Base-by-base conservation (phyloP, 2,113 vertebrate species). In the Osmerus mordax region DNA sequence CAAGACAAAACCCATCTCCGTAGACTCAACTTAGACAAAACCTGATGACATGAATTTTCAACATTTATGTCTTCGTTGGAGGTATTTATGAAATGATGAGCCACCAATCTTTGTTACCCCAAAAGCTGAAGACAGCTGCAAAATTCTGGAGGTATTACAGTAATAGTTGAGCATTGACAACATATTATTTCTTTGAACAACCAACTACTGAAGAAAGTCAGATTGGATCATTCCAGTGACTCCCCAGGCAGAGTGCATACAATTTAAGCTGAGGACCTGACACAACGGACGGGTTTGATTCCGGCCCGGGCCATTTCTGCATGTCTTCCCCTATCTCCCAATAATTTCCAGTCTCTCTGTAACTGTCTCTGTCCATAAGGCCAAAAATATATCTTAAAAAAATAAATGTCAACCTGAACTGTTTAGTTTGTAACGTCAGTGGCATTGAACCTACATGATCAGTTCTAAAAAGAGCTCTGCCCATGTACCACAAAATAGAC, bases 21-120 rank as follows among this genome's bases (percentile, higher is more conserved):
- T 65, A 63, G 77, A 83, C 77, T 81, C 84, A 68, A 78, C 81
- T 69, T n/a, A 77, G 25, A 28, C 25, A 28, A 79, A 21, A 61
- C 59, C 65, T 51, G 59, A 16, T 51, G 29, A 66, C 4, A 3
- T 62, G 53, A 54, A 54, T 56, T 53, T 82, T 73, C 73, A 67
- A 73, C 58, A 61, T 55, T 75, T 72, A 65, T 16, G 41, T 78
- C 69, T 76, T 78, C 65, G 62, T 64, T 63, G 67, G 25, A 23
- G 71, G 74, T 78, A 81, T 76, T 61, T 28, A 64, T 60, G 69
- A 15, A 54, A 58, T 61, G 55, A 51, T 52, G 54, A 28, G 5
- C 53, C 25, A 16, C 23, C 8, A 28, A 23, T 54, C 23, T 63
- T 36, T 13, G 15, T 71, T 54, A 54, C 21, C 59, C 63, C 52